Evolutionary conservation across 2,888 invertebrate genomes (phyloP).

Genomic region (Rambutsinella grinnellia): DNA sequence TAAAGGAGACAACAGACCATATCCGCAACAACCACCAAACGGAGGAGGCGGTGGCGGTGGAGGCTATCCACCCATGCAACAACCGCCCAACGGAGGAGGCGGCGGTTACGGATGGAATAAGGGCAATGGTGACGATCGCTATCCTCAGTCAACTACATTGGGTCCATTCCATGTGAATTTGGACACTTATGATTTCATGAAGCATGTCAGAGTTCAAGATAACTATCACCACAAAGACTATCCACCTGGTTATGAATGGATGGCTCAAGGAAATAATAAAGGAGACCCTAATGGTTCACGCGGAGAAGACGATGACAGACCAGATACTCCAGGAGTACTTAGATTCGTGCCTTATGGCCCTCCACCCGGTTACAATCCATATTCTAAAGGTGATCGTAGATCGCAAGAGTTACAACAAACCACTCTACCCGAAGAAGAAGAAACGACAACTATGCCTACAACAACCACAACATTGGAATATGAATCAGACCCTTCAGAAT

Average conservation of each 20-base stretch:
- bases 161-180: constrained; percentile 44
- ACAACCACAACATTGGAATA: constrained; percentile 47
- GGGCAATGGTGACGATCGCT: constrained; percentile 15
- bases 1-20: constrained; percentile 9
- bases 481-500: constrained; percentile 42
- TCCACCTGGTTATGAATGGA: constrained; percentile 45
- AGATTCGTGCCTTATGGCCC: constrained; percentile 41
- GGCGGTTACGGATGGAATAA: constrained; percentile 18
- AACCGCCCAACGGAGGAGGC: constrained; percentile 17
- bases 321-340: constrained; percentile 37
- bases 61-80: constrained; percentile 1
- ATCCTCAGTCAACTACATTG: constrained; percentile 13
- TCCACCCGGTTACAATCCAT: constrained; percentile 22
- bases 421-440: constrained; percentile 5
- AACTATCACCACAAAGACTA: constrained; percentile 47
- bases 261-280: constrained; percentile 20
- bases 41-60: constrained; percentile 4
- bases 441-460: constrained; percentile 27
- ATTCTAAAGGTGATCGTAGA: constrained; percentile 6
- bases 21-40: background rate
- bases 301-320: constrained; percentile 38
- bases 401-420: constrained; percentile 30
- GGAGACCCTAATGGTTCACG: constrained; percentile 21
- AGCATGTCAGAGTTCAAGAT: constrained; percentile 33
- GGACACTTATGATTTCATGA: constrained; percentile 49